Conservation (phyloP, 2,888 invertebrate genomes). For the Agrypnus murinus region DNA sequence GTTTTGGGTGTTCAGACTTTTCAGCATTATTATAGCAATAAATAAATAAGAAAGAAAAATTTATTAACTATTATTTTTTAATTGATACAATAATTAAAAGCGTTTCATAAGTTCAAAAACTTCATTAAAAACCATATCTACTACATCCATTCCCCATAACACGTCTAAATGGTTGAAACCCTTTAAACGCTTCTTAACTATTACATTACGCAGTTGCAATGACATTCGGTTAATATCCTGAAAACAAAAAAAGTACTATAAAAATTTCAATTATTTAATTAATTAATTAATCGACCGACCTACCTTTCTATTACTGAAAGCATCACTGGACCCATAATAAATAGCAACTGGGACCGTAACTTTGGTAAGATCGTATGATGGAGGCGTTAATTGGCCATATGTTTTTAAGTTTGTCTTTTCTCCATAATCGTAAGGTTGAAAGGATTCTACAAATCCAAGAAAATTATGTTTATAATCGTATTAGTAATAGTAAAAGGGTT, state of each 20-base stretch:
- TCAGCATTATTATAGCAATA: no score
- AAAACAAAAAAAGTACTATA: no score
- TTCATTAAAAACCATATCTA: slow-evolving; percentile 4
- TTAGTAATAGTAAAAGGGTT: no score
- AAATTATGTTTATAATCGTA: no score
- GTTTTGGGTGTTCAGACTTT: no score
- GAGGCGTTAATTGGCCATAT: slow-evolving; percentile 51
- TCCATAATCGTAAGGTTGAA: slow-evolving; percentile 55
- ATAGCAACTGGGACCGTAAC: slow-evolving; percentile 73
- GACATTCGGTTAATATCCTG: slow-evolving; percentile 12
- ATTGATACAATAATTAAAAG: no score
- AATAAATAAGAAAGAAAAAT: no score
- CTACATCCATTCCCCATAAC: slow-evolving; percentile 29
- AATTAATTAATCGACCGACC: no score
- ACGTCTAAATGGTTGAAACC: slow-evolving; percentile 36
- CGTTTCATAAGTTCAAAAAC: slow-evolving; percentile 9
- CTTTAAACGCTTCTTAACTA: slow-evolving; percentile 27
- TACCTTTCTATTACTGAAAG: slow-evolving; percentile 67
- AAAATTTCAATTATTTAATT: no score
- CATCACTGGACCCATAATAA: slow-evolving; percentile 74
- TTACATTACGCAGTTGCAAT: slow-evolving; percentile 56
- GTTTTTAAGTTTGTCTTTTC: slow-evolving; percentile 50
- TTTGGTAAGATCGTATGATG: slow-evolving; percentile 70
- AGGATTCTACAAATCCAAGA: slow-evolving; percentile 23
- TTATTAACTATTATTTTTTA: no score